phyloP scores from a whole-genome alignment of 2,797 vertebrate genomes.

The Hozukius guyotensis region DNA sequence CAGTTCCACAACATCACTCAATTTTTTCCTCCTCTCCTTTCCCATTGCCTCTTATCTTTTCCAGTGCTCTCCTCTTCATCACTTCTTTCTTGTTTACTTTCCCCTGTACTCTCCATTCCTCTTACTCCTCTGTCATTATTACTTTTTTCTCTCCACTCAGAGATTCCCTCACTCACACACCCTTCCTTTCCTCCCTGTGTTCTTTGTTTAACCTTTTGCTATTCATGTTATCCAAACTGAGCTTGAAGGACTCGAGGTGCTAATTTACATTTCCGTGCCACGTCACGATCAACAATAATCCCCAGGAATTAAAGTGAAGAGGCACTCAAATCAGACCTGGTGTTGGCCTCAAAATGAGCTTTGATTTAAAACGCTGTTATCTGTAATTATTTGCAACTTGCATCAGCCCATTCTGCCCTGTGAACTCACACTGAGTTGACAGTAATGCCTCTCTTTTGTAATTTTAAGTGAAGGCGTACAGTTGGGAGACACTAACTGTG shows the following conservation, averaged over 20 bases:
- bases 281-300: conserved; percentile 61
- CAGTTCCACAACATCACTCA: neutral
- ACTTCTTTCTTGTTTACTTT: conserved; percentile 25
- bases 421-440: conserved; percentile 24
- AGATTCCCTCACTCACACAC: neutral
- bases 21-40: neutral
- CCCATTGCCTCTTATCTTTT: conserved; percentile 3
- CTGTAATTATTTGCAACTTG: conserved; percentile 51
- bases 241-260: neutral
- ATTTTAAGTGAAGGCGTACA: conserved; percentile 9
- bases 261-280: conserved; percentile 49
- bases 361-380: conserved; percentile 59
- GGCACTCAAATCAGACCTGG: conserved; percentile 47
- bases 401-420: conserved; percentile 31
- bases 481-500: neutral
- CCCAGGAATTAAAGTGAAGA: conserved; percentile 54
- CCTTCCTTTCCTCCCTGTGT: neutral
- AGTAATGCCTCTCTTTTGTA: conserved; percentile 3
- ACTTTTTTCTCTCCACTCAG: neutral
- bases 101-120: conserved; percentile 9
- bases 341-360: conserved; percentile 46
- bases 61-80: conserved; percentile 14
- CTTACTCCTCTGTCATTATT: conserved; percentile 9
- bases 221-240: conserved; percentile 12
- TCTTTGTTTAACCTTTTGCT: neutral